Evolutionary conservation across 1,140 invertebrate species (phyloP).

Genomic region (Vanessa tameamea): DNA sequence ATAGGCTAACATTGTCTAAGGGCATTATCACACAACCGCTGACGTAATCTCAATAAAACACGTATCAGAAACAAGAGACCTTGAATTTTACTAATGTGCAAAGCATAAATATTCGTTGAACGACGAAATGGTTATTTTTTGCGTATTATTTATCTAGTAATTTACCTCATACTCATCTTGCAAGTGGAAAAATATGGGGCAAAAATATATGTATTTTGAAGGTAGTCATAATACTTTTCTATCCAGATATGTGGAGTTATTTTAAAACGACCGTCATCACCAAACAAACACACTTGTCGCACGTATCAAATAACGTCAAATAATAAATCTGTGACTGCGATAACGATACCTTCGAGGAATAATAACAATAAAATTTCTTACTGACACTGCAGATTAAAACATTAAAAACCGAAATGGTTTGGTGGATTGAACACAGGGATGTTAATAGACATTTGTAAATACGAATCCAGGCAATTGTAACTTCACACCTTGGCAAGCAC

Average conservation of each 20-base stretch:
- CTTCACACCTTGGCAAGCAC: too few species aligned
- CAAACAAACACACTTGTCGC: neutral
- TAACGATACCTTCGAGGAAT: neutral
- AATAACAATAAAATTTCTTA: constrained; percentile 4
- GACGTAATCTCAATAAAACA: constrained; percentile 12
- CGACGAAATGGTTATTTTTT: too few species aligned
- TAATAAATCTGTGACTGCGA: neutral
- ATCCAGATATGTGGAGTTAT: neutral
- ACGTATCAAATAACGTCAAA: constrained; percentile 1
- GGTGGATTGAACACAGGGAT: too few species aligned
- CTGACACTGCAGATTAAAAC: neutral
- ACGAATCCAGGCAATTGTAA: too few species aligned
- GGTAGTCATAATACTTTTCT: too few species aligned
- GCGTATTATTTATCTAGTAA: too few species aligned
- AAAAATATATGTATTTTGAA: too few species aligned
- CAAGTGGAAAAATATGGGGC: too few species aligned
- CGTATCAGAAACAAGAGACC: neutral
- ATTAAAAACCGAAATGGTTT: neutral
- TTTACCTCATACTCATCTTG: too few species aligned
- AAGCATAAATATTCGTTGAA: neutral
- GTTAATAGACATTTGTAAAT: too few species aligned
- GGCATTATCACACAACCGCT: neutral
- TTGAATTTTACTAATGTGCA: constrained; percentile 1
- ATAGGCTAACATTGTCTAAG: neutral
- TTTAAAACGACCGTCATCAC: neutral